Percentiles rank a stretch among this genome's conserved stretches.
Conservation (phyloP, 2,113 vertebrate species). For the Conger conger region DNA sequence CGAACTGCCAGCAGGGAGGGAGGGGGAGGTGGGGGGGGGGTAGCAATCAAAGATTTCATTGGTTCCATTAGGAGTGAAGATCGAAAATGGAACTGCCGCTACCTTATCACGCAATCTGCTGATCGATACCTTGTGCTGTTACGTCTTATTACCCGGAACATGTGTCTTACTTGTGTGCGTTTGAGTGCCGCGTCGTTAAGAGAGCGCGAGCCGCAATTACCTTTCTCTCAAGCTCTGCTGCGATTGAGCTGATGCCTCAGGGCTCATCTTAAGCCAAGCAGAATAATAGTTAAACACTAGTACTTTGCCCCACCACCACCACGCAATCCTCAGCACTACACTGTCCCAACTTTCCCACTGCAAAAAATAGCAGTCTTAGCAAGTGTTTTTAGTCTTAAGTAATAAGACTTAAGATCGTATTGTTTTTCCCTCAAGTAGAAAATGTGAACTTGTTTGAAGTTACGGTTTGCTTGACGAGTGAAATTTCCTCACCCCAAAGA, state of each 20-base stretch:
- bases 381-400: too few species aligned
- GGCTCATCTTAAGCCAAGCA: slow-evolving; percentile 15
- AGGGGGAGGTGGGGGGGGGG: neutral
- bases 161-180: neutral
- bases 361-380: too few species aligned
- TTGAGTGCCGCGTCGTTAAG: neutral
- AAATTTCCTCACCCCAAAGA: too few species aligned
- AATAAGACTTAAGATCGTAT: too few species aligned
- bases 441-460: too few species aligned
- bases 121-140: neutral
- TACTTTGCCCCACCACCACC: neutral
- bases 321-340: slow-evolving; percentile 8
- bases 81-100: neutral
- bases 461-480: too few species aligned
- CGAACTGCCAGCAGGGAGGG: neutral
- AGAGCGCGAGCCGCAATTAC: neutral
- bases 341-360: too few species aligned
- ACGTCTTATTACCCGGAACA: neutral
- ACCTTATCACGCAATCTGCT: neutral
- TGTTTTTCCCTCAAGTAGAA: too few species aligned
- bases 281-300: slow-evolving; percentile 12
- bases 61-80: neutral
- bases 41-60: neutral
- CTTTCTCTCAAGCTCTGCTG: neutral
- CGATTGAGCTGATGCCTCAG: slow-evolving; percentile 12